These are phyloP conservation scores for Panthera tigris DNA, from an alignment of 2,113 vertebrate genomes.

Conservation along the genomic window DNA sequence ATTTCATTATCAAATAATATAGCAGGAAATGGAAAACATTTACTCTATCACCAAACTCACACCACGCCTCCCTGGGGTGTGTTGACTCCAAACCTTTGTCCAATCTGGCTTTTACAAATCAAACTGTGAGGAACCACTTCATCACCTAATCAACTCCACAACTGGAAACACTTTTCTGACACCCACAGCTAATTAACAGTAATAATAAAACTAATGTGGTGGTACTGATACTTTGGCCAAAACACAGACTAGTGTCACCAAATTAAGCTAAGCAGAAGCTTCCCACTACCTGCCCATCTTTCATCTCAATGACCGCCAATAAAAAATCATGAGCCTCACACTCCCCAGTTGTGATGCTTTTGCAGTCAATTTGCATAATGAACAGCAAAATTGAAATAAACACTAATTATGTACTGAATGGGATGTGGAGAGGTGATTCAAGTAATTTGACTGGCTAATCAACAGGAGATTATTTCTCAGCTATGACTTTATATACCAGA, in stretches of 20 bases:
- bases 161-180: slow-evolving; percentile 13
- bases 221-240: neutral
- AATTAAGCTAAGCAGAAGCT: slow-evolving; percentile 37
- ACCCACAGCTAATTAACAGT: slow-evolving; percentile 47
- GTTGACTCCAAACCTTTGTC: neutral
- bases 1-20: slow-evolving; percentile 27
- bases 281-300: slow-evolving; percentile 9
- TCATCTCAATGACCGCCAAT: slow-evolving; percentile 17
- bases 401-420: slow-evolving; percentile 67
- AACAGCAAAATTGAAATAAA: slow-evolving; percentile 74
- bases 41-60: neutral
- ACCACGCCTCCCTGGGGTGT: neutral
- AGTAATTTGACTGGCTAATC: slow-evolving; percentile 63
- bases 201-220: slow-evolving; percentile 32
- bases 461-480: slow-evolving; percentile 47
- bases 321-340: neutral
- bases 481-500: neutral
- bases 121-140: neutral
- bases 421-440: slow-evolving; percentile 58
- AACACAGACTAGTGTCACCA: slow-evolving; percentile 1
- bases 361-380: slow-evolving; percentile 55
- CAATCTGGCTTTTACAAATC: neutral
- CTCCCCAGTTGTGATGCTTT: neutral
- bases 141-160: slow-evolving; percentile 28
- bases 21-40: slow-evolving; percentile 18